Evolutionary conservation across 2,113 vertebrate species (phyloP).

Genomic region (Hystrix cristata): DNA sequence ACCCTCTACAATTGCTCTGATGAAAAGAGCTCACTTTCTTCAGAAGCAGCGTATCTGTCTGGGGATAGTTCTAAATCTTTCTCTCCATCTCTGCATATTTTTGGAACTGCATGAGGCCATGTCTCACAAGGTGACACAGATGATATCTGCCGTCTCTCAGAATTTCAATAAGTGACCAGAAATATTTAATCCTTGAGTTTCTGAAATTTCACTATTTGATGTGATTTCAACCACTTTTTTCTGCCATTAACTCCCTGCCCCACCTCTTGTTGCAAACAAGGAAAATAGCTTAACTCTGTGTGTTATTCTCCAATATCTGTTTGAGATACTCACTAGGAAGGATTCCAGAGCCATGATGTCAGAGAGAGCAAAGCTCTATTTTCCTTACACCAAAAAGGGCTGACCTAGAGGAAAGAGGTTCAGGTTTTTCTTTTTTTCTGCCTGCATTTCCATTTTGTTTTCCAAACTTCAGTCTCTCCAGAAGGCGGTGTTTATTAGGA

Average conservation of each 20-base stretch:
- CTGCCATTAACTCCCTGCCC: conserved; percentile 41
- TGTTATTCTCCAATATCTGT: conserved; percentile 83
- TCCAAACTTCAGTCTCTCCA: conserved; percentile 68
- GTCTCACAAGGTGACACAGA: conserved; percentile 54
- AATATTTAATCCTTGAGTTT: conserved; percentile 84
- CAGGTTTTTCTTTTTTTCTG: conserved; percentile 49
- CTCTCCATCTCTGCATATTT: conserved; percentile 61
- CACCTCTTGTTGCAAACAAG: background rate
- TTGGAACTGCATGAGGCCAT: conserved; percentile 43
- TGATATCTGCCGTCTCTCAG: conserved; percentile 36
- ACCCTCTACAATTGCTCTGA: conserved; percentile 25
- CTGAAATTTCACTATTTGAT: conserved; percentile 85
- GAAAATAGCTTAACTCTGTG: conserved; percentile 82
- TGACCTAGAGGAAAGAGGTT: conserved; percentile 46
- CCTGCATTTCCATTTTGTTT: conserved; percentile 77
- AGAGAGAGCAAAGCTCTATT: conserved; percentile 77
- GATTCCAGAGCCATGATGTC: conserved; percentile 73
- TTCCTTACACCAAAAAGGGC: background rate
- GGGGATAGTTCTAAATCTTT: conserved; percentile 51
- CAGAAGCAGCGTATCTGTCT: conserved; percentile 39
- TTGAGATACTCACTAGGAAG: conserved; percentile 56
- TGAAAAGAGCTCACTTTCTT: conserved; percentile 49
- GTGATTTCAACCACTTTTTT: conserved; percentile 71
- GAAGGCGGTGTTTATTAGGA: conserved; percentile 76
- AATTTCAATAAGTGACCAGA: conserved; percentile 80